phyloP scores from a whole-genome alignment of 1,140 invertebrate species.

The Diplogasteroides magnus region DNA sequence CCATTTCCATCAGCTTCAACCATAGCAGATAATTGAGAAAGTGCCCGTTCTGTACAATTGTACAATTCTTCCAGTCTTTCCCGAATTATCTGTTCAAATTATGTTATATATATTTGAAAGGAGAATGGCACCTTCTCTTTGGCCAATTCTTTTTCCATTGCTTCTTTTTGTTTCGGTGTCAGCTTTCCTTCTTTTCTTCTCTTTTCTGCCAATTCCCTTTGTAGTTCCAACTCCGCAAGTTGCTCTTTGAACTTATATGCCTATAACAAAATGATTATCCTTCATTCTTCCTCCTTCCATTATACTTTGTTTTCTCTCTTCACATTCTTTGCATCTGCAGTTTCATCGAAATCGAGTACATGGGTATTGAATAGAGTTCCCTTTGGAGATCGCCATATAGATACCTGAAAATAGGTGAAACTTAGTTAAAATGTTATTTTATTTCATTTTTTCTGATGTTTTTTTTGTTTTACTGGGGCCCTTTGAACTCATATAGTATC shows the following conservation, averaged over 20 bases:
- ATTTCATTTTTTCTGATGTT: no score
- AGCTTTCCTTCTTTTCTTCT: conserved; percentile 70
- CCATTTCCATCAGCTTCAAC: conserved; percentile 18
- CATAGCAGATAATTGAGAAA: conserved; percentile 14
- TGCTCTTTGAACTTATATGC: conserved; percentile 10
- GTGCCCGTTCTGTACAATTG: conserved; percentile 4
- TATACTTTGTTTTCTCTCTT: conserved; percentile 90
- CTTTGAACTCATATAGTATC: no score
- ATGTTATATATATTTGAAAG: not conserved
- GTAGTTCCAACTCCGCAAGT: conserved; percentile 11
- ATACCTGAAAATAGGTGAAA: conserved; percentile 64
- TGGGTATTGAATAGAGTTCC: conserved; percentile 85
- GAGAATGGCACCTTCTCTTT: conserved; percentile 66
- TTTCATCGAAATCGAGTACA: conserved; percentile 69
- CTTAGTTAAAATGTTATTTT: not conserved
- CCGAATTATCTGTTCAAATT: conserved; percentile 4
- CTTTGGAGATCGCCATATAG: conserved; percentile 78
- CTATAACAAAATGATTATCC: not conserved
- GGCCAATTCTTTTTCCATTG: conserved; percentile 74
- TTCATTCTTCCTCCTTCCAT: conserved; percentile 76
- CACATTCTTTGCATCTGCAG: conserved; percentile 71
- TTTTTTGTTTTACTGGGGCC: no score
- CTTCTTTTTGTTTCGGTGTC: conserved; percentile 86
- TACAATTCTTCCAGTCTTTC: conserved; percentile 12
- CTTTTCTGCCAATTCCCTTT: conserved; percentile 83